phyloP scores from a whole-genome alignment of 2,797 vertebrate species.

The Leptatherina wallacei region DNA sequence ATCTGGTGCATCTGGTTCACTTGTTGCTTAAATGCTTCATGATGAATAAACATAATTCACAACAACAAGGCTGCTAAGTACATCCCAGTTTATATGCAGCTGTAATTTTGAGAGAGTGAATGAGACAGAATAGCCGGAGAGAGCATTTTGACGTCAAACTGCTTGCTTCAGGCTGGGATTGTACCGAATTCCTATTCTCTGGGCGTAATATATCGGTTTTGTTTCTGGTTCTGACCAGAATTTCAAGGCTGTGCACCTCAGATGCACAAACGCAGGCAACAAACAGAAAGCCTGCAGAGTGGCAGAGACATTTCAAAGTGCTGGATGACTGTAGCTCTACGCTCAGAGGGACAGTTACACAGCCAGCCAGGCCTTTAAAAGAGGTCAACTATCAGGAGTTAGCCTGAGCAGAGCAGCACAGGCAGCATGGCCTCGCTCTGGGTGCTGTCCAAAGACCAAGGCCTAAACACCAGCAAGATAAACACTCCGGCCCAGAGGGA shows the following conservation, averaged over 20 bases:
- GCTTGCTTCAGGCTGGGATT: conserved; percentile 27
- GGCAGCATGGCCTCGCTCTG: conserved; percentile 53
- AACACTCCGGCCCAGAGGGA: conserved; percentile 63
- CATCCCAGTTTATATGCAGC: background rate
- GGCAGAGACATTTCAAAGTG: conserved; percentile 25
- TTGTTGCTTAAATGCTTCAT: background rate
- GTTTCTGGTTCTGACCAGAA: conserved; percentile 10
- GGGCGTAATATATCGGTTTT: background rate
- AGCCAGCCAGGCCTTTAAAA: conserved; percentile 62
- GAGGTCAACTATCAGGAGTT: conserved; percentile 67
- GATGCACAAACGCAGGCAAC: conserved; percentile 15
- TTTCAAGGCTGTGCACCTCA: conserved; percentile 25
- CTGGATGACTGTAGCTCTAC: conserved; percentile 26
- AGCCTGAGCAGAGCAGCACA: conserved; percentile 37
- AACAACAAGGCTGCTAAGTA: background rate
- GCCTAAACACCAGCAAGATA: conserved; percentile 65
- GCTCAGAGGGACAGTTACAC: conserved; percentile 54
- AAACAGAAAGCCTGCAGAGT: background rate
- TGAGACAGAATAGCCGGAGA: conserved; percentile 2
- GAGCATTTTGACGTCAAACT: conserved; percentile 38
- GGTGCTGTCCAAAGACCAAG: conserved; percentile 60
- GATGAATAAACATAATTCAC: conserved; percentile 9
- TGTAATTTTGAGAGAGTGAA: conserved; percentile 1
- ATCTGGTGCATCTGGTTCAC: background rate
- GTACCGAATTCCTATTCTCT: background rate